These are phyloP conservation scores for Cyclina sinensis DNA, from an alignment of 1,140 invertebrate species.

Conservation along the genomic window DNA sequence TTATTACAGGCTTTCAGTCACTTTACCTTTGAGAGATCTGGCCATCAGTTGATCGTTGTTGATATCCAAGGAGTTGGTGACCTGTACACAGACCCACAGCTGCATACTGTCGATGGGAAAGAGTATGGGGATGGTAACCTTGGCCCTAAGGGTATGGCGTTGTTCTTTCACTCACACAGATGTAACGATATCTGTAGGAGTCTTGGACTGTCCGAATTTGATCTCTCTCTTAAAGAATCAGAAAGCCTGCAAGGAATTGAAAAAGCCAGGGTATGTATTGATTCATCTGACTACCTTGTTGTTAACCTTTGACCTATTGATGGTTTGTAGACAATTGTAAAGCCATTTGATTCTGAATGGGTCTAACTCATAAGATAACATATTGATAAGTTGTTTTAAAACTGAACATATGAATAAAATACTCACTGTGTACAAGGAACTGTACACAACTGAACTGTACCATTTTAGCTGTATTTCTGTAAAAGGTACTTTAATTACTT, in stretches of 20 bases:
- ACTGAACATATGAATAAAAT: too few species aligned
- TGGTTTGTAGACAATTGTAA: neutral
- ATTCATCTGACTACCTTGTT: neutral
- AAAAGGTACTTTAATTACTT: too few species aligned
- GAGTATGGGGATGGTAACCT: conserved; percentile 89
- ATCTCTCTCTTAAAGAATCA: conserved; percentile 87
- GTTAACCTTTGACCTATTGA: neutral
- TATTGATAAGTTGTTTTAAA: too few species aligned
- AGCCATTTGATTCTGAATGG: neutral
- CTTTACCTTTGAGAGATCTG: conserved; percentile 90
- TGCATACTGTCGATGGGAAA: conserved; percentile 88
- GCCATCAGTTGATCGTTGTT: conserved; percentile 89
- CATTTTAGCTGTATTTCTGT: too few species aligned
- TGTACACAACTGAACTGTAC: too few species aligned
- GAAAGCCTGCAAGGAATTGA: conserved; percentile 76
- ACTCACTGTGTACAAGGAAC: too few species aligned
- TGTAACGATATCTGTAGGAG: conserved; percentile 89
- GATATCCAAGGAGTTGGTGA: conserved; percentile 90
- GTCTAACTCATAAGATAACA: neutral
- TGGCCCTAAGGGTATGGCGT: conserved; percentile 89
- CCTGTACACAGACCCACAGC: conserved; percentile 90
- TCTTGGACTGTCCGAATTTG: conserved; percentile 88
- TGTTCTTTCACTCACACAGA: conserved; percentile 89
- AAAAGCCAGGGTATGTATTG: conserved; percentile 77
- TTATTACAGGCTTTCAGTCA: conserved; percentile 89